phyloP scores from a whole-genome alignment of 2,797 vertebrate genomes.

The Myripristis murdjan region DNA sequence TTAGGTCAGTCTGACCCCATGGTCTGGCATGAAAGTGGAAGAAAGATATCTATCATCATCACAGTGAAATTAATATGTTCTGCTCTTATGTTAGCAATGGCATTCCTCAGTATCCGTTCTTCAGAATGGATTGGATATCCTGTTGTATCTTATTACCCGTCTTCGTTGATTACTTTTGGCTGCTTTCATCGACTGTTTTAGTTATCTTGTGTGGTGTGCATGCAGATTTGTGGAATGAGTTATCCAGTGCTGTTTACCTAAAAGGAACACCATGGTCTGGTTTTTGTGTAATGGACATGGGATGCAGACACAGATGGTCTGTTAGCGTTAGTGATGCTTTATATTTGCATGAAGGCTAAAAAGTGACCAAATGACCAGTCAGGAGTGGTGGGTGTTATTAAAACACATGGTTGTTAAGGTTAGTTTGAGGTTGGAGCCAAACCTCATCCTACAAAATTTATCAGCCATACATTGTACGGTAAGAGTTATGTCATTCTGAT shows the following conservation, averaged over 20 bases:
- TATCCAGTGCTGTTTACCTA: no score
- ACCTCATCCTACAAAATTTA: no score
- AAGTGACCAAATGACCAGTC: no score
- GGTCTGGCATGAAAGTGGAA: constrained; percentile 15
- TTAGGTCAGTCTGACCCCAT: constrained; percentile 90
- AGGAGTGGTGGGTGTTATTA: no score
- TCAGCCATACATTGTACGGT: not conserved
- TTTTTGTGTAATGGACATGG: no score
- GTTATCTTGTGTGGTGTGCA: not conserved
- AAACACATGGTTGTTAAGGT: no score
- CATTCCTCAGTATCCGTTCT: not conserved
- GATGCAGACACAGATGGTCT: no score
- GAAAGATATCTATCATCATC: constrained; percentile 11
- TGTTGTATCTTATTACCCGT: not conserved
- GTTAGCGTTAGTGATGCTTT: no score
- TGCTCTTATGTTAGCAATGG: not conserved
- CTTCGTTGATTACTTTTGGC: not conserved
- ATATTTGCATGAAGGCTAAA: no score
- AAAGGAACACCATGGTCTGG: no score
- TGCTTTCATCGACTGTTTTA: not conserved
- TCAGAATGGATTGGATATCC: not conserved
- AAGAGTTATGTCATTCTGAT: not conserved
- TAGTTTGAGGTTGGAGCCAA: no score
- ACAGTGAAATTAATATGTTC: not conserved
- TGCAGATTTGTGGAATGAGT: not conserved